phyloP scores from a whole-genome alignment of 35 echinoderm and acorn worm genomes.

The Antedon bifida region DNA sequence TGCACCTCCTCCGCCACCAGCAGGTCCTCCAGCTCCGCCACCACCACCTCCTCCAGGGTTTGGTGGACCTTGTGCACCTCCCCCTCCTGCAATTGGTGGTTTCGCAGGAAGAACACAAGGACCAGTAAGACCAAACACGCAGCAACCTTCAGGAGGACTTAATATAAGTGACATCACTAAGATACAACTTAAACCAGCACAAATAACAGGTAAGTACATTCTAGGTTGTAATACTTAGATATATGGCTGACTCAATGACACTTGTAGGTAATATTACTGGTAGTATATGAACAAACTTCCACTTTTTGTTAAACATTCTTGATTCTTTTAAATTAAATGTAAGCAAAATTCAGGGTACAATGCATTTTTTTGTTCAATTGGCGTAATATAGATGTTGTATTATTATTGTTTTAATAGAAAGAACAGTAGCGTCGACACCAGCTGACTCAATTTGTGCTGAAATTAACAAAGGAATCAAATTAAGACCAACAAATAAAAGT shows the following conservation, averaged over 20 bases:
- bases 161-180: background rate
- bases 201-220: background rate
- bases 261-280: too few species aligned
- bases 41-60: background rate
- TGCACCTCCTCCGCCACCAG: background rate
- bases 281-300: too few species aligned
- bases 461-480: background rate
- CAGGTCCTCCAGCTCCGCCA: slow-evolving; percentile 6
- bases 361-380: too few species aligned
- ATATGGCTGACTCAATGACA: too few species aligned
- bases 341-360: too few species aligned
- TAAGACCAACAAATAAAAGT: background rate
- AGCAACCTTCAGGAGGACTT: background rate
- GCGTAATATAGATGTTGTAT: background rate
- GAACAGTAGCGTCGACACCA: background rate
- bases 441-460: background rate
- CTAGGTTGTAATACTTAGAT: too few species aligned
- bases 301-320: too few species aligned
- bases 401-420: background rate
- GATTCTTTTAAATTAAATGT: too few species aligned
- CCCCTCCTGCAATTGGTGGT: background rate
- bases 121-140: background rate
- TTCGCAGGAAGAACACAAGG: background rate
- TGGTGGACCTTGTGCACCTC: background rate
- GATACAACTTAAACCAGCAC: background rate